Percentiles rank a stretch among this genome's conserved stretches.
phyloP scores from a whole-genome alignment of 2,888 invertebrate genomes.

The Synergus itoensis region DNA sequence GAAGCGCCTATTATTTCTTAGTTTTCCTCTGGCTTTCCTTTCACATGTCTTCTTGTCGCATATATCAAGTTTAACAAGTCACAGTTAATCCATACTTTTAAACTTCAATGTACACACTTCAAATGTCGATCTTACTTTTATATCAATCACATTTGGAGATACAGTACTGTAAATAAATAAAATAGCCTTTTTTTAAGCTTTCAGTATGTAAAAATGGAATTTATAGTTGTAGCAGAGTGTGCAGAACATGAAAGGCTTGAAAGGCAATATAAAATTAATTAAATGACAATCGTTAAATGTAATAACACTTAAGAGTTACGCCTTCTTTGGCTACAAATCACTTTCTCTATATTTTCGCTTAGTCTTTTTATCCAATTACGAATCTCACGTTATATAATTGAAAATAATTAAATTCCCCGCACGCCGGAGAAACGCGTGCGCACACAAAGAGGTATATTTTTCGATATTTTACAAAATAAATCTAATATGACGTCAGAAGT shows the following conservation, averaged over 20 bases:
- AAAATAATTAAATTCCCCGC: neutral
- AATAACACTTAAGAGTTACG: too few species aligned
- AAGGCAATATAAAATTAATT: neutral
- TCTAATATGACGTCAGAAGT: neutral
- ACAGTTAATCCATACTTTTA: neutral
- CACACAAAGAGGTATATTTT: neutral
- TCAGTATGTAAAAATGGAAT: neutral
- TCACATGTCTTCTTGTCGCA: neutral
- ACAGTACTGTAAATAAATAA: neutral
- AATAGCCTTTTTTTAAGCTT: neutral
- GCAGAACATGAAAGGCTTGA: neutral
- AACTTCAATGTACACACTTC: conserved; percentile 1
- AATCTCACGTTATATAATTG: too few species aligned
- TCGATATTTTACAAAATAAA: neutral
- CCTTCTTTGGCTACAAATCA: too few species aligned
- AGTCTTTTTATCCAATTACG: too few species aligned
- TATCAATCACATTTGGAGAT: neutral
- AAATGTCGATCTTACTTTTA: neutral
- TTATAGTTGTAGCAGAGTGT: neutral
- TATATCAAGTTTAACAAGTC: neutral
- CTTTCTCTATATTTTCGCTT: too few species aligned
- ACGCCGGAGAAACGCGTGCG: neutral
- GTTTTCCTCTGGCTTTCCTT: neutral
- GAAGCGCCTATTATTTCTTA: neutral
- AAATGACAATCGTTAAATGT: neutral